A percentile compares a stretch with the other conserved stretches of the same genome.
These are phyloP conservation scores for Apteryx owenii DNA, from an alignment of 2,113 vertebrate genomes.

Conservation along the genomic window DNA sequence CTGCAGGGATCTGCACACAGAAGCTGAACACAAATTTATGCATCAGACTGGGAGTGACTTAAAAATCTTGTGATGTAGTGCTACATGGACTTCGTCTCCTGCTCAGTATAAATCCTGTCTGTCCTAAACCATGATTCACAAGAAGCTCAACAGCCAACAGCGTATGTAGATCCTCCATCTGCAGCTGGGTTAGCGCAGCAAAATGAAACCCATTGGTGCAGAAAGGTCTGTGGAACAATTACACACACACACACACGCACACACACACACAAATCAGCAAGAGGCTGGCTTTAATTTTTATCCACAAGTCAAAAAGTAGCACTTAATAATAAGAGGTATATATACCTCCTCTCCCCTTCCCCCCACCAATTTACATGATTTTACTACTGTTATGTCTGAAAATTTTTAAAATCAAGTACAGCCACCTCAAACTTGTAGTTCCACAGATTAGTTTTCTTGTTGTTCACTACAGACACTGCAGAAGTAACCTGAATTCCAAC, in stretches of 20 bases:
- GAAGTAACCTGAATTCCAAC: background rate
- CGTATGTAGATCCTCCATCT: background rate
- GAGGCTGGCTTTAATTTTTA: background rate
- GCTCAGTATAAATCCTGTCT: background rate
- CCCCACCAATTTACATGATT: background rate
- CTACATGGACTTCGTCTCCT: background rate
- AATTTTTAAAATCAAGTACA: background rate
- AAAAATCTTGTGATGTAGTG: background rate
- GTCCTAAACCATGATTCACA: background rate
- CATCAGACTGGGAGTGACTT: background rate
- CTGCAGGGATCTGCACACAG: rapidly evolving
- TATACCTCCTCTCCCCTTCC: background rate
- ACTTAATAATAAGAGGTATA: background rate
- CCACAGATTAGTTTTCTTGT: background rate
- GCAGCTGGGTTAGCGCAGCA: background rate
- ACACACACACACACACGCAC: background rate
- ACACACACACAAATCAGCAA: background rate
- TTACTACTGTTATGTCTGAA: background rate
- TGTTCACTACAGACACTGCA: background rate
- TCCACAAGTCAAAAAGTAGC: background rate
- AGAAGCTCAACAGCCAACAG: background rate
- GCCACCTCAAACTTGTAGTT: background rate
- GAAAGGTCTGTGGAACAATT: background rate
- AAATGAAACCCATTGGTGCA: background rate
- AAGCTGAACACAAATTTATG: background rate